Base-by-base conservation (phyloP, 2,113 vertebrate genomes). In the Chamaea fasciata region DNA sequence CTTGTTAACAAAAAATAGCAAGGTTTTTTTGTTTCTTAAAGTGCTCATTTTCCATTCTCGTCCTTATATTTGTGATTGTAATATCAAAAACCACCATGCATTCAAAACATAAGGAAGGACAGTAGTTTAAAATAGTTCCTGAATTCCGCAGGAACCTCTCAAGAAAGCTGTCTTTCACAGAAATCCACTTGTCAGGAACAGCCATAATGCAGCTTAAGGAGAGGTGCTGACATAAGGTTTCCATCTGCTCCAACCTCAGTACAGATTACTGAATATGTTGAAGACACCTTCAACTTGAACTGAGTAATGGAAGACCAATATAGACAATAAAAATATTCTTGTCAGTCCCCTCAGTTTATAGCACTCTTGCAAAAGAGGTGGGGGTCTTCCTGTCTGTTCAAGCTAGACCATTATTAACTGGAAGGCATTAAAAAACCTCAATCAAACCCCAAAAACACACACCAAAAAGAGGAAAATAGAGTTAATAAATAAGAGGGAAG, bases 201-300 rank as follows among this genome's bases (percentile, higher is more conserved):
- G 62, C 91, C 67, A 73, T 62, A 83, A 94, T 23, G 75, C 59
- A 89, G 70, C 70, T 89, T 83, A 95, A 77, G 67, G 19, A 83
- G 84, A 95, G 79, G 82, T 42, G 75, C 64, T 95, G 79, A 93
- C 92, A 92, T 70, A 95, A 95, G 67, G 79, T 31, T 94, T 90
- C 91, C 90, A 97, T 96, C 90, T 94, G 89, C 70, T 91, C 39
- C 47, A 15, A 52, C 78, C 75, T 74, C 42, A 77, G 42, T 44
- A 79, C 70, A 65, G 57, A 90, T 83, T 62, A 87, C 35, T 41
- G 75, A 77, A 4, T 73, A 90, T 55, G 63, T 1, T 92, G 71
- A 92, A 83, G 86, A 88, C 92, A 81, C 71, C 47, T 88, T 83
- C 71, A 90, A 77, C 75, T 90, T 73, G 57, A 91, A 91, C 67